Percentiles rank a stretch among this genome's conserved stretches.
Evolutionary conservation across 2,888 invertebrate species (phyloP).

Genomic region (Dicycla oo): DNA sequence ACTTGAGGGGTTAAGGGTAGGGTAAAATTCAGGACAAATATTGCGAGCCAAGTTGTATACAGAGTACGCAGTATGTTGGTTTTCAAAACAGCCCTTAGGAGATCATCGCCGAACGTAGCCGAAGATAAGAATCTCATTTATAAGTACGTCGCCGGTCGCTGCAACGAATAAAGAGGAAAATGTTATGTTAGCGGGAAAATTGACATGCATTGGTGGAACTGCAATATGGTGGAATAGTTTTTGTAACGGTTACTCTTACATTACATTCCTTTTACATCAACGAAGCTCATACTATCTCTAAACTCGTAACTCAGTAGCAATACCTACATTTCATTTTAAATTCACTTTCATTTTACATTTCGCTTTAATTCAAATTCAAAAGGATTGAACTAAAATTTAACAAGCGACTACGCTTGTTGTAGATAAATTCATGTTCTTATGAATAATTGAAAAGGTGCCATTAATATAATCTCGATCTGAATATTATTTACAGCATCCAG

Average conservation of each 20-base stretch:
- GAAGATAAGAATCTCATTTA: conserved; percentile 3
- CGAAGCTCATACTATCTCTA: conserved; percentile 23
- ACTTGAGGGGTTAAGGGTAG: background rate
- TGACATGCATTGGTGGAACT: background rate
- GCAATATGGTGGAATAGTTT: conserved; percentile 1
- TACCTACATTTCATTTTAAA: conserved; percentile 25
- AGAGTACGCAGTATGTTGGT: conserved; percentile 4
- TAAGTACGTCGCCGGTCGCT: background rate
- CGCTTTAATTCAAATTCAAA: conserved; percentile 46
- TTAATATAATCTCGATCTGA: conserved; percentile 49
- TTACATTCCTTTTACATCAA: conserved; percentile 15
- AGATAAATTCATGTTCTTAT: conserved; percentile 49
- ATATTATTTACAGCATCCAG: conserved; percentile 27
- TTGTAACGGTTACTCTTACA: background rate
- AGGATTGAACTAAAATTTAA: conserved; percentile 41
- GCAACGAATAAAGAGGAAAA: conserved; percentile 3
- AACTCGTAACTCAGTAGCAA: conserved; percentile 28
- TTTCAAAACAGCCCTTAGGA: background rate
- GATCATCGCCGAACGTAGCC: background rate
- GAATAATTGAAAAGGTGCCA: conserved; percentile 54
- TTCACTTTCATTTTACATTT: conserved; percentile 57
- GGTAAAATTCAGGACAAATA: background rate
- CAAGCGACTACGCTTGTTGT: conserved; percentile 47
- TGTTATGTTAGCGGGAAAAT: conserved; percentile 8
- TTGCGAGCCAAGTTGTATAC: background rate